These are phyloP conservation scores for Asobara japonica DNA, from an alignment of 1,140 invertebrate species.

Conservation along the genomic window DNA sequence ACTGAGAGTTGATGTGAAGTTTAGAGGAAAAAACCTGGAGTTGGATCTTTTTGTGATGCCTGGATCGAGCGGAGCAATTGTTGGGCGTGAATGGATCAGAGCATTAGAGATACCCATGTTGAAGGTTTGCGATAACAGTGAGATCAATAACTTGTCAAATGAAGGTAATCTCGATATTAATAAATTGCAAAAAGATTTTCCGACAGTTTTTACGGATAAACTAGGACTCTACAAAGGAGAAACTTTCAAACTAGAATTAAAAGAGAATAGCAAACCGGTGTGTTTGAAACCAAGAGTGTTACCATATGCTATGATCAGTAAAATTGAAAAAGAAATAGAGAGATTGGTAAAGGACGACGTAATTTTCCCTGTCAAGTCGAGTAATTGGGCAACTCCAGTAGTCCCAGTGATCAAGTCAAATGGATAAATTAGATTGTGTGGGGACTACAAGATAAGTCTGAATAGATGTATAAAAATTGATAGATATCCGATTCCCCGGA, in stretches of 20 bases:
- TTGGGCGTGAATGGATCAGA: background rate
- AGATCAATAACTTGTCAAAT: background rate
- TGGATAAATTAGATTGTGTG: background rate
- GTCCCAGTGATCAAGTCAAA: conserved; percentile 6
- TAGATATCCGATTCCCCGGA: conserved; percentile 9
- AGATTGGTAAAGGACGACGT: background rate
- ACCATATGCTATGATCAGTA: background rate
- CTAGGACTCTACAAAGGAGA: background rate
- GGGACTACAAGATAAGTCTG: conserved; percentile 11
- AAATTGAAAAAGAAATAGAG: background rate
- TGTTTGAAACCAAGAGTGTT: background rate
- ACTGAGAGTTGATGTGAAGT: background rate
- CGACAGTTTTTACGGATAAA: background rate
- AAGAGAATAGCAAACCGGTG: background rate
- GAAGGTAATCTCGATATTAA: too few relatives aligned
- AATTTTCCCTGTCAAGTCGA: background rate
- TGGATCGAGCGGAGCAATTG: background rate
- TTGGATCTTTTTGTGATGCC: background rate
- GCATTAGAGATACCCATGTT: background rate
- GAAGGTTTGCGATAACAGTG: background rate
- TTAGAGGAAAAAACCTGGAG: background rate
- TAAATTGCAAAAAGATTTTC: background rate
- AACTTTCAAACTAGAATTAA: background rate
- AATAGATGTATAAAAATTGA: background rate
- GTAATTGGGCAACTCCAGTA: conserved; percentile 10